phyloP scores from a whole-genome alignment of 2,888 invertebrate genomes.

The Eremobia ochroleuca region DNA sequence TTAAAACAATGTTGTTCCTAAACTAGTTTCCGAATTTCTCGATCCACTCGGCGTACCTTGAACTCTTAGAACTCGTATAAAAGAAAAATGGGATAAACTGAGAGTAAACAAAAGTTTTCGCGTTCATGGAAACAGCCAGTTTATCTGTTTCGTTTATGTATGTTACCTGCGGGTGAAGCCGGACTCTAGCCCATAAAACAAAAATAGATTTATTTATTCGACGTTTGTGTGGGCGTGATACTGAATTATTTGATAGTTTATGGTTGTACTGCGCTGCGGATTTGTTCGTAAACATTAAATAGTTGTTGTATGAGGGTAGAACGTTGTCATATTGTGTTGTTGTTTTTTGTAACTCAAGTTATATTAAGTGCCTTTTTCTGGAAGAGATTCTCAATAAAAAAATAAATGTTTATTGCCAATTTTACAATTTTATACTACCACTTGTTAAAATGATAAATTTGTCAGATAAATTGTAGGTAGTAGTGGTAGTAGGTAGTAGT shows the following conservation, averaged over 20 bases:
- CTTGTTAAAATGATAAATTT: background rate
- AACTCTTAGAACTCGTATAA: slow-evolving; percentile 62
- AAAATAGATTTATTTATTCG: slow-evolving; percentile 74
- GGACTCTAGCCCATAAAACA: slow-evolving; percentile 68
- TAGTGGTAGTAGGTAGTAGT: too few relatives aligned
- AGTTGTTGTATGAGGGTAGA: slow-evolving; percentile 21
- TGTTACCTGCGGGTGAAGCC: slow-evolving; percentile 66
- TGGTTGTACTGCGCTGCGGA: slow-evolving; percentile 53
- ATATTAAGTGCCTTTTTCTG: background rate
- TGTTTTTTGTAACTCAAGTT: slow-evolving; percentile 3
- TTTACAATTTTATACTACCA: background rate
- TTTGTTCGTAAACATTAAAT: slow-evolving; percentile 50
- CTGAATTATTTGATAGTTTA: slow-evolving; percentile 68
- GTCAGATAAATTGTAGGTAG: background rate
- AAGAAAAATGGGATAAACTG: slow-evolving; percentile 60
- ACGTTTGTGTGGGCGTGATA: slow-evolving; percentile 68
- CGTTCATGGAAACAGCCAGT: slow-evolving; percentile 55
- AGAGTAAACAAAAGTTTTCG: slow-evolving; percentile 65
- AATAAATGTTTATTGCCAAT: background rate
- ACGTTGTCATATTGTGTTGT: slow-evolving; percentile 12
- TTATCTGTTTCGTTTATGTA: slow-evolving; percentile 68
- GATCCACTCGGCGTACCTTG: slow-evolving; percentile 55
- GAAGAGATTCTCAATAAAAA: background rate
- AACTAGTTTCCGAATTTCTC: slow-evolving; percentile 55
- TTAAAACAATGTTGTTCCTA: slow-evolving; percentile 52